Base-by-base conservation (phyloP, 2,888 invertebrate genomes). In the Pristionchus fissidentatus region DNA sequence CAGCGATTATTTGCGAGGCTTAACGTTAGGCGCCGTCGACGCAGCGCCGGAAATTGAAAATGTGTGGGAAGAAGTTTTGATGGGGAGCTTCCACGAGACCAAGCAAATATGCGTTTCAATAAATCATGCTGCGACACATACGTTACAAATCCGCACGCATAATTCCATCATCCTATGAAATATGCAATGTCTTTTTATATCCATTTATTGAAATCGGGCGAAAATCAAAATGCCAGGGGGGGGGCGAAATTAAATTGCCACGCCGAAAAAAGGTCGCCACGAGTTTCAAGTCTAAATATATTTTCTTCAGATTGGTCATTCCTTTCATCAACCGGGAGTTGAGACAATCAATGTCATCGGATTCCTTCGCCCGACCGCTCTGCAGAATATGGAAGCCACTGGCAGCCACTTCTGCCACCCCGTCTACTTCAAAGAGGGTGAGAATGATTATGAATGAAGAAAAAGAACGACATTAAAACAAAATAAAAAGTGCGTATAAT, bases 341-440 rank as follows among this genome's bases (percentile, higher is more conserved):
- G 46, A 46, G 8, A 32, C 13, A 7, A 38, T 84, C 26, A 49
- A 57, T 19, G 35, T 77, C 22, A 26, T 84, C 43, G 84, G 79
- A 13, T 84, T 84, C 66, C 19, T 35, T 49, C 52, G 49, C 1
- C 52, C 62, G 19, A 46, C 78, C 4, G 77, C 55, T 3, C 49
- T 84, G 26, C 38, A 32, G 49, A 84, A 84, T 29, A 60, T 62
- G 43, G 60, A 78, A 26, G 29, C 49, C 0, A 77, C 52, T 19
- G 82, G 78, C 7, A 32, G 26, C 10, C 84, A 84, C 49, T 62
- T 38, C 19, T 35, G 52, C 26, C 49, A 60, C 29, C 84, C 75
- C 62, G 80, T 81, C 7, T 70, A 35, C 38, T 46, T 62, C 52
- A n/a, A 41, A 8, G 46, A 77, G 41, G 55, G 83, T 49, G 26